Evolutionary conservation across 2,888 invertebrate species (phyloP).

Genomic region (Hipparchia sbordonii): DNA sequence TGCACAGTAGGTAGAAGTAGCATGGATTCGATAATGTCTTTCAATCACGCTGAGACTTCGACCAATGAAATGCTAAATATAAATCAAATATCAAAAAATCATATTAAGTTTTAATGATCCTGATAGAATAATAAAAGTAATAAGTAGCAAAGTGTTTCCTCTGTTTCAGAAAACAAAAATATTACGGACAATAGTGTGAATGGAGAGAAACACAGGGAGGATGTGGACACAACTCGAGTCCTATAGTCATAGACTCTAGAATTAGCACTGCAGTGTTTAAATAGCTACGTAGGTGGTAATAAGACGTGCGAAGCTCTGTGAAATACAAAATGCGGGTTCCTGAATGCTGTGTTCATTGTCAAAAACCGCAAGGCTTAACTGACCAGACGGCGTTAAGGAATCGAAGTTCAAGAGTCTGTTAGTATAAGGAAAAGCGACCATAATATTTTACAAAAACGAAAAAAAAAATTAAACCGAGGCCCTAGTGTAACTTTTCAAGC

Average conservation of each 20-base stretch:
- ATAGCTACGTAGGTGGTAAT: conserved; percentile 47
- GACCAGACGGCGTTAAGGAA: background rate
- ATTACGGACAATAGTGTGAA: conserved; percentile 74
- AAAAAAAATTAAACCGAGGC: background rate
- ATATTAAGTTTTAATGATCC: no score
- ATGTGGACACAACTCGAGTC: conserved; percentile 57
- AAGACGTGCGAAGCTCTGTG: conserved; percentile 24
- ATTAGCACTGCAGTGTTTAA: conserved; percentile 42
- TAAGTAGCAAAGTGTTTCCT: conserved; percentile 24
- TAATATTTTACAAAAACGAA: background rate
- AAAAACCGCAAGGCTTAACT: background rate
- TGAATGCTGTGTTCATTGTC: background rate
- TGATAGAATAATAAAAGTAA: no score
- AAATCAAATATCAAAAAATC: background rate
- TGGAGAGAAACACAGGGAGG: conserved; percentile 55
- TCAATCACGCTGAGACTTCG: no score
- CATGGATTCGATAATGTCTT: no score
- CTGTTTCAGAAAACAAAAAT: conserved; percentile 68
- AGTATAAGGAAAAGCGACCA: conserved; percentile 17
- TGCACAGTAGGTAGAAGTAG: no score
- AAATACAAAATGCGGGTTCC: background rate
- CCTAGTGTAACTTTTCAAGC: no score
- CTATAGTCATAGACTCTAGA: conserved; percentile 64
- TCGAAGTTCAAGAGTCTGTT: conserved; percentile 19
- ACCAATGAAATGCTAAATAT: no score